Evolutionary conservation across 2,888 invertebrate species (phyloP).

Genomic region (Smittia aterrima): DNA sequence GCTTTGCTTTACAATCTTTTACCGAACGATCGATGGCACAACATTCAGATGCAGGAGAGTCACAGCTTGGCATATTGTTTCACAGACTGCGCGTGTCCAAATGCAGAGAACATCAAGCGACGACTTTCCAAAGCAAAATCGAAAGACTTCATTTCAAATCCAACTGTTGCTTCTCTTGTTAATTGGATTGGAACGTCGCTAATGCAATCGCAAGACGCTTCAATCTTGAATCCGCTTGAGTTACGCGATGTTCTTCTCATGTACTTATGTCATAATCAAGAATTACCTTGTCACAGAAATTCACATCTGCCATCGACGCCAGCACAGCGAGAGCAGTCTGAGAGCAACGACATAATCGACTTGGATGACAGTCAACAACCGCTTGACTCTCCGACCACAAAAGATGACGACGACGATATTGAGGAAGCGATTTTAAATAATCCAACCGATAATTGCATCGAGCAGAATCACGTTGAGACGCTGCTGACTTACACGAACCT

Average conservation of each 20-base stretch:
- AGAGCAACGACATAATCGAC: conserved; percentile 36
- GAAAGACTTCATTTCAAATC: conserved; percentile 68
- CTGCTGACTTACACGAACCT: conserved; percentile 81
- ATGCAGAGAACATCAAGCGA: conserved; percentile 57
- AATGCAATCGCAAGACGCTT: conserved; percentile 63
- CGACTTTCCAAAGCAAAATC: conserved; percentile 57
- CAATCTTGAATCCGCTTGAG: conserved; percentile 62
- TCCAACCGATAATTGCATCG: conserved; percentile 58
- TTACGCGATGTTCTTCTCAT: conserved; percentile 76
- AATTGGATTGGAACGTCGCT: conserved; percentile 62
- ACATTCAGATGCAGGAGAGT: conserved; percentile 69
- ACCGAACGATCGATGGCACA: conserved; percentile 64
- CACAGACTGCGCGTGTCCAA: conserved; percentile 74
- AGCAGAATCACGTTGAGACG: conserved; percentile 70
- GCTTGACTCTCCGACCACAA: conserved; percentile 33
- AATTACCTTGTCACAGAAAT: conserved; percentile 66
- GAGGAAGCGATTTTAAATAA: conserved; percentile 47
- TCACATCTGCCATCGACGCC: conserved; percentile 31
- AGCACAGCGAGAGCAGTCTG: conserved; percentile 45
- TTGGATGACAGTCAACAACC: conserved; percentile 26
- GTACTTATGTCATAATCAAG: conserved; percentile 80
- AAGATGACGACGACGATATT: conserved; percentile 46
- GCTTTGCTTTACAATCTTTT: conserved; percentile 74
- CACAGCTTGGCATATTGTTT: conserved; percentile 84
- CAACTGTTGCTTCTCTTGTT: conserved; percentile 70